These are phyloP conservation scores for Limnephilus marmoratus DNA, from an alignment of 2,888 invertebrate species.

Conservation along the genomic window DNA sequence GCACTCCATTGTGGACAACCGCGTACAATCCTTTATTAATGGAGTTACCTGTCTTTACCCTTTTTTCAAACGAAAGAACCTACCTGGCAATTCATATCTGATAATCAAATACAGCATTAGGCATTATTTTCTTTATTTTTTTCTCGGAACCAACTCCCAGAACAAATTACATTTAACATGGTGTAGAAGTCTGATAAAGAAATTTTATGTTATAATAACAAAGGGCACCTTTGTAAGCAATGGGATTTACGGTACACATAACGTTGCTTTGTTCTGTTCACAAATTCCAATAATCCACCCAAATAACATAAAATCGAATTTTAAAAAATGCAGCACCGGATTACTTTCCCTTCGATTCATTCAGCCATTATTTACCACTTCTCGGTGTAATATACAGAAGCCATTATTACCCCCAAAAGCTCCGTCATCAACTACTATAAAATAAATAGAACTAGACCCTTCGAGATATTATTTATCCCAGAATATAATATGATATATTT, in stretches of 20 bases:
- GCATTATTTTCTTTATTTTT: too few relatives aligned
- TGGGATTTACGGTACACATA: neutral
- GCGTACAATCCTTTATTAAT: too few relatives aligned
- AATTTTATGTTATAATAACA: neutral
- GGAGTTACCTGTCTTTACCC: too few relatives aligned
- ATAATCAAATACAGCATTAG: too few relatives aligned
- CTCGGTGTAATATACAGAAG: neutral
- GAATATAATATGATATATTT: neutral
- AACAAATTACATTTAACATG: too few relatives aligned
- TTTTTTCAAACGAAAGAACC: too few relatives aligned
- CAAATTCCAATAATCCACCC: neutral
- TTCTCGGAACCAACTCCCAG: too few relatives aligned
- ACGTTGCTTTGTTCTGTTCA: constrained; percentile 5
- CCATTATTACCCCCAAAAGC: neutral
- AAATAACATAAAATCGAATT: constrained; percentile 1
- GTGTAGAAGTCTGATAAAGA: too few relatives aligned
- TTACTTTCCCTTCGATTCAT: neutral
- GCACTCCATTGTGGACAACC: too few relatives aligned
- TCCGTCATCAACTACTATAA: neutral
- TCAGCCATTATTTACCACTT: neutral
- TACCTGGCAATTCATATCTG: too few relatives aligned
- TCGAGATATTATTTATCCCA: neutral
- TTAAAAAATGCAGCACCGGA: constrained; percentile 3
- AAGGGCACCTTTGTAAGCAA: neutral
- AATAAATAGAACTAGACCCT: neutral